Base-by-base conservation (phyloP, 2,113 vertebrate species). In the Hoplias malabaricus region DNA sequence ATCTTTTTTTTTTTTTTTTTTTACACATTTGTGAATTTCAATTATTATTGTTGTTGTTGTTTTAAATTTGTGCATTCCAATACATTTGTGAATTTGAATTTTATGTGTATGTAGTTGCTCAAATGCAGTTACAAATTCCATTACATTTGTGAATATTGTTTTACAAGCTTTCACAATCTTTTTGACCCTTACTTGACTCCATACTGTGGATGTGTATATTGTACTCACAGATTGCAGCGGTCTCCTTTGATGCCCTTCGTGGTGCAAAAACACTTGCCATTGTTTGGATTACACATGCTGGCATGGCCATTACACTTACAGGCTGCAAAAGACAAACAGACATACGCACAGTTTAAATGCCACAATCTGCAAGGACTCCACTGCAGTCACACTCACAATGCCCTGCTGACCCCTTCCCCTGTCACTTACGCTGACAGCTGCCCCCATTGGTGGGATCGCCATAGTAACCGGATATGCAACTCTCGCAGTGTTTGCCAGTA, bases 231-330 rank as follows among this genome's bases (percentile, higher is more conserved):
- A 78, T 99, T 96, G 86, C 98, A 99, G 79, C 98, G 94, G 0
- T 99, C 97, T 80, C 98, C 98, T 90, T 99, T 99, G 80, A 99
- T 98, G 11, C 98, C 98, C 80, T 99, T 99, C 65, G 98, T 99
- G 72, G 98, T 99, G 84, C 98, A 99, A 93, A 96, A 98, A 53
- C 98, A 99, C 79, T 98, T 99, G 65, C 98, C 98, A 0, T 94
- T 95, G 87, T 94, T 96, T 4, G 96, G 90, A 83, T 97, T 98
- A 86, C 98, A 99, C 84, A 98, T 88, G 0, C 96, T 94, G 0
- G 98, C 98, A 0, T 99, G 98, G 72, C 96, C 96, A 0, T 99
- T 99, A 85, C 98, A 99, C 88, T 95, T 98, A 87, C 98, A 99
- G 50, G 96, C 98, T 99, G 90, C 9, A 73, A 80, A 69, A 65